Evolutionary conservation across 2,113 vertebrate species (phyloP), one percentile per base, ranked within the genome.

Genomic region (Numida meleagris): DNA sequence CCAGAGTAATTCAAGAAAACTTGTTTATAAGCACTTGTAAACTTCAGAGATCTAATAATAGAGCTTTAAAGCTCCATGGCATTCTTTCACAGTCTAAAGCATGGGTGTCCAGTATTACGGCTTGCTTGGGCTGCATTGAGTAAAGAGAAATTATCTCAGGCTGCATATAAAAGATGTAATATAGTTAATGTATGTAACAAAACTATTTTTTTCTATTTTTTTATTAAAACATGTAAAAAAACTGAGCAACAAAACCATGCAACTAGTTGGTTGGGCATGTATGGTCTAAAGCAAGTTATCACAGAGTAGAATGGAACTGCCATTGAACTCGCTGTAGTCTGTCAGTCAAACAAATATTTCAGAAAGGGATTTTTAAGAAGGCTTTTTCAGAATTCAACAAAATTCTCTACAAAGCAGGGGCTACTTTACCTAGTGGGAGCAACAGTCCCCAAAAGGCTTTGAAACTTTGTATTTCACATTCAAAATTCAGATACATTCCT

Each of bases 261-360:
- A 33, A 55, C 42, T 55, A 31, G 29, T 33, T 18, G 29, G 53
- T 11, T 18, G 10, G 53, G 29, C 53, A 33, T 4, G 16, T 33
- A 31, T 19, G 17, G n/a, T 45, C 23, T 25, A 15, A 38, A 46
- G 24, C 34, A 77, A 81, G 21, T 27, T 3, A 65, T 10, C 50
- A 46, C 1, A 17, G 4, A 43, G 25, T 2, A 61, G 45, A 68
- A 65, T 0, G 7, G 20, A 31, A 33, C 4, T 40, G 17, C 27
- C 31, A 43, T 8, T 40, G 77, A 77, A 20, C 31, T 43, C 33
- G 25, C 48, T 76, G n/a, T 23, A 43, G 16, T 23, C 40, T 17
- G 62, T 48, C 8, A 50, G 21, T 6, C 59, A 80, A 40, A 59
- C 5, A 21, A 5, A 13, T 55, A 83, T 20, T 62, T 15, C 40